Base-by-base conservation (phyloP, 2,113 vertebrate genomes). In the Pedetes capensis region DNA sequence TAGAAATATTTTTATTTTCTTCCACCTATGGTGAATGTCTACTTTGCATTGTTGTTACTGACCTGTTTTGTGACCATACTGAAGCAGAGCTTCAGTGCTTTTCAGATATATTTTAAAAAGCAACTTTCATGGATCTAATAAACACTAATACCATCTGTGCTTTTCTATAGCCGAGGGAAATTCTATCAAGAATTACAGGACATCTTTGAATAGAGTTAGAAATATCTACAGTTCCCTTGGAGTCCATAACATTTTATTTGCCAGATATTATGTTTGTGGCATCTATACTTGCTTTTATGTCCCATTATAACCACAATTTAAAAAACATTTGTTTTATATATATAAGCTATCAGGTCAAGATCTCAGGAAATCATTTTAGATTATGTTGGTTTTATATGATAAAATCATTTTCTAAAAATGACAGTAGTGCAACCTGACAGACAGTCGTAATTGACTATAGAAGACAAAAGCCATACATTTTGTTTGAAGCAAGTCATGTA, bases 101-200 rank as follows among this genome's bases (percentile, higher is more conserved):
- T 68, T 79, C 63, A 79, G 42, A 53, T 89, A 63, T 22, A 80
- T 86, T 89, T 97, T 94, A 78, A 9, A 86, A 95, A 94, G 39
- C 93, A 72, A n/a, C 25, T 13, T 85, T 86, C 32, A n/a, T 64
- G 66, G 72, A 74, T 63, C 55, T 93, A 87, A 94, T 93, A 94
- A 97, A 90, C 66, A 47, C 69, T 89, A 85, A 92, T 87, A 63
- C 84, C 90, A 93, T 95, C 94, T 95, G 96, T 88, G 94, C 76
- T 87, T 88, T 81, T 66, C 81, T 85, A 2, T 53, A 75, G 75
- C 90, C 72, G 49, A 72, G 94, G 68, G 94, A 95, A 81, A 87
- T 88, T 91, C 81, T 69, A 75, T 92, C 84, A 83, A 25, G 57
- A 91, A 57, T 94, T 87, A 69, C 68, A 96, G 92, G 76, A 53